phyloP scores from a whole-genome alignment of 1,140 invertebrate genomes.

The Temnothorax curvispinosus region DNA sequence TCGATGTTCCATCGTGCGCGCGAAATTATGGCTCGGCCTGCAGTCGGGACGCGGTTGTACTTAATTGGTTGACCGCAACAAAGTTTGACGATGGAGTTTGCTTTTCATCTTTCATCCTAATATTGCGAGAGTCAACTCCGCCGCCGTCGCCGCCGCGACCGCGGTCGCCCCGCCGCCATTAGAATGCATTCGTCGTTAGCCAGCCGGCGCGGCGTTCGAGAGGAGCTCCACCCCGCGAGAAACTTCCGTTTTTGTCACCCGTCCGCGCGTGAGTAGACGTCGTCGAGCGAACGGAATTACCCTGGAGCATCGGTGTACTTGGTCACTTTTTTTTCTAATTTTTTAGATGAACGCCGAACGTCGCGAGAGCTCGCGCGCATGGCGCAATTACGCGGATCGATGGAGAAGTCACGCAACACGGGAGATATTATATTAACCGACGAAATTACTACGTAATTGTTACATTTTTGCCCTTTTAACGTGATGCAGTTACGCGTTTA shows the following conservation, averaged over 20 bases:
- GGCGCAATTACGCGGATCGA: not conserved
- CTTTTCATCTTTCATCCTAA: constrained; percentile 48
- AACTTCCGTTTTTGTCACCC: constrained; percentile 29
- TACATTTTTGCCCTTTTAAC: not conserved
- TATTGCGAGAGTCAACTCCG: constrained; percentile 54
- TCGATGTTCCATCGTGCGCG: constrained; percentile 47
- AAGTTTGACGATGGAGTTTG: constrained; percentile 47
- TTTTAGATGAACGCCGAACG: constrained; percentile 1
- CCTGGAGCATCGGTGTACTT: not conserved
- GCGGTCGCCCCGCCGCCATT: constrained; percentile 5
- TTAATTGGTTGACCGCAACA: constrained; percentile 57
- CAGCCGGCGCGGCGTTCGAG: constrained; percentile 20
- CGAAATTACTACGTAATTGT: not conserved
- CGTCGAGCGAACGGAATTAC: constrained; percentile 4
- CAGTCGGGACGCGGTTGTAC: constrained; percentile 44
- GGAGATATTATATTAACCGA: not conserved
- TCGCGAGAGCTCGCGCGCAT: not conserved
- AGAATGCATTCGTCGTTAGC: constrained; percentile 41
- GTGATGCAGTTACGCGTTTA: not conserved
- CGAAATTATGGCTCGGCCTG: constrained; percentile 45
- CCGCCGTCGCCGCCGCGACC: not conserved
- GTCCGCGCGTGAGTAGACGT: not conserved
- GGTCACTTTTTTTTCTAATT: not conserved
- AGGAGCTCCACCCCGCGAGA: not conserved
- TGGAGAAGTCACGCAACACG: constrained; percentile 8